These are phyloP conservation scores for Aporophyla lueneburgensis DNA, from an alignment of 2,888 invertebrate genomes.

Conservation along the genomic window DNA sequence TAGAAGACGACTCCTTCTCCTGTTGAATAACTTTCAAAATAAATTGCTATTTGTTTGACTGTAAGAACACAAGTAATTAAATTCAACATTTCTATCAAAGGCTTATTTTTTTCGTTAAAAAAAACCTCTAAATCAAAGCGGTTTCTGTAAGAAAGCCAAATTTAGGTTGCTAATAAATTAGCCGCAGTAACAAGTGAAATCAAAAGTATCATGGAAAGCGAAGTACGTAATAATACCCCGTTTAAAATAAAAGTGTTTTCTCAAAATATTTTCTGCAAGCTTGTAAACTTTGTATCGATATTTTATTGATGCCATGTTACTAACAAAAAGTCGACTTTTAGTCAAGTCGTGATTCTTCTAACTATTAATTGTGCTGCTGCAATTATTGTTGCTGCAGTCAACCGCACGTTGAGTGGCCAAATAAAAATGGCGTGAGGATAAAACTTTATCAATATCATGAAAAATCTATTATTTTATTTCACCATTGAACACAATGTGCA, in stretches of 20 bases:
- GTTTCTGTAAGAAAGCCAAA: conserved; percentile 10
- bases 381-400: too few relatives aligned
- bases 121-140: conserved; percentile 27
- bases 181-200: conserved; percentile 23
- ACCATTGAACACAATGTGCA: too few relatives aligned
- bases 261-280: conserved; percentile 3
- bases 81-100: not conserved
- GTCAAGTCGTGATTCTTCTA: not conserved
- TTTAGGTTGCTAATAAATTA: conserved; percentile 27
- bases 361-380: too few relatives aligned
- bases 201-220: not conserved
- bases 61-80: not conserved
- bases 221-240: not conserved
- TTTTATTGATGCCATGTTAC: not conserved
- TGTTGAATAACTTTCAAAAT: not conserved
- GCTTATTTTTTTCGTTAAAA: not conserved
- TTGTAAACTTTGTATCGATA: conserved; percentile 11
- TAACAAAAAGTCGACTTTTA: not conserved
- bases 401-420: too few relatives aligned
- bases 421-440: too few relatives aligned
- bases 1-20: not conserved
- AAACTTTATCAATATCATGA: too few relatives aligned
- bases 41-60: not conserved
- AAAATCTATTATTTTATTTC: too few relatives aligned
- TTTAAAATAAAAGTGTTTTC: conserved; percentile 19